Evolutionary conservation across 2,113 vertebrate genomes (phyloP).

Genomic region (Austrofundulus limnaeus): DNA sequence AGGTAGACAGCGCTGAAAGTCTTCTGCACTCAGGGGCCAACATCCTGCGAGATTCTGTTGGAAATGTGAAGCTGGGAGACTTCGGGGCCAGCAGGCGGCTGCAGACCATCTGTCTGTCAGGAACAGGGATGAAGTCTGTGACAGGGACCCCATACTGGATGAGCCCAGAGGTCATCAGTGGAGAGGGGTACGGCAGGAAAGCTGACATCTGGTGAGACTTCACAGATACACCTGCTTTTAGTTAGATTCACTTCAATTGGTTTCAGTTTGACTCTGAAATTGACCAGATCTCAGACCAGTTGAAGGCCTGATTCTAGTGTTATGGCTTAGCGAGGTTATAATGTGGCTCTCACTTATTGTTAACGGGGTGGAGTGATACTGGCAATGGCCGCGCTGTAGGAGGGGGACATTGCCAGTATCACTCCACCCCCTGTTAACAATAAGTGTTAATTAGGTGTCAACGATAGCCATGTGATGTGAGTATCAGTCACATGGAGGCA

Average conservation of each 20-base stretch:
- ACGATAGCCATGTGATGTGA: too few relatives aligned
- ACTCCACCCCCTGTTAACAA: too few relatives aligned
- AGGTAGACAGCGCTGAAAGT: neutral
- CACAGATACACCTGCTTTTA: too few relatives aligned
- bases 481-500: too few relatives aligned
- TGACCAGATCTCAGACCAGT: neutral
- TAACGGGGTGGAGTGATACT: too few relatives aligned
- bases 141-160: constrained; percentile 99
- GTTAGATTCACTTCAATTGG: neutral
- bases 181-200: constrained; percentile 96
- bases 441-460: too few relatives aligned
- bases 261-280: neutral
- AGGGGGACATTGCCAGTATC: too few relatives aligned
- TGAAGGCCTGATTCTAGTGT: neutral
- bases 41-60: constrained; percentile 94
- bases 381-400: too few relatives aligned
- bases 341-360: too few relatives aligned
- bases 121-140: constrained; percentile 97
- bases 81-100: constrained; percentile 96
- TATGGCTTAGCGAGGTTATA: too few relatives aligned
- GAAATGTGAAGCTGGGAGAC: constrained; percentile 98
- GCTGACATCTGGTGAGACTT: constrained; percentile 93
- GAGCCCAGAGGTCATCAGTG: constrained; percentile 98
- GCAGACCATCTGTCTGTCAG: constrained; percentile 97
- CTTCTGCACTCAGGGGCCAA: constrained; percentile 87